These are phyloP conservation scores for Dinothrombium tinctorium DNA, from an alignment of 1,140 invertebrate genomes.

Conservation along the genomic window DNA sequence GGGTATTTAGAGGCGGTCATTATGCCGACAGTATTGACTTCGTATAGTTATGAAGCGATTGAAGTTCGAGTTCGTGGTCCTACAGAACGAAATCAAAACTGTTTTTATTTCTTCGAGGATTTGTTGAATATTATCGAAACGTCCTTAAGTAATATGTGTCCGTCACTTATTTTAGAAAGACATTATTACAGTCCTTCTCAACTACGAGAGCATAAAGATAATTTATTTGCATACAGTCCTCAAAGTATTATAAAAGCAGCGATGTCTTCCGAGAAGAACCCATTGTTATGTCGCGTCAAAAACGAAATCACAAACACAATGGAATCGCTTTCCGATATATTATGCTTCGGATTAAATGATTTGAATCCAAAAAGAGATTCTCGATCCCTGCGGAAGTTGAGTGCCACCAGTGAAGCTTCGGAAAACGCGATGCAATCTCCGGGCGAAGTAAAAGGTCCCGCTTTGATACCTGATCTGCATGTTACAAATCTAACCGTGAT, in stretches of 20 bases:
- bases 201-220: slow-evolving; percentile 26
- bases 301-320: too few relatives aligned
- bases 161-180: slow-evolving; percentile 37
- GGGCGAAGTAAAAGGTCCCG: too few relatives aligned
- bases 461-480: slow-evolving; percentile 26
- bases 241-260: too few relatives aligned
- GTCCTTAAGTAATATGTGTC: slow-evolving; percentile 33
- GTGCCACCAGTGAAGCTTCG: too few relatives aligned
- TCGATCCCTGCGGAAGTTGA: too few relatives aligned
- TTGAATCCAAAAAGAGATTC: slow-evolving; percentile 10
- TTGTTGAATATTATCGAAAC: slow-evolving; percentile 41
- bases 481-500: slow-evolving; percentile 28
- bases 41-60: slow-evolving; percentile 19
- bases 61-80: slow-evolving; percentile 45
- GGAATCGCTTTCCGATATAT: neutral
- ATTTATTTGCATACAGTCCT: slow-evolving; percentile 35
- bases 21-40: neutral
- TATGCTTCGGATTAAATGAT: neutral
- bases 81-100: neutral
- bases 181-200: slow-evolving; percentile 38
- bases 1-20: slow-evolving; percentile 32
- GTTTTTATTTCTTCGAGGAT: slow-evolving; percentile 24
- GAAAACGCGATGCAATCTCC: too few relatives aligned
- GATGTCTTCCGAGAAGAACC: too few relatives aligned
- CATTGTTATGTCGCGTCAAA: too few relatives aligned